These are phyloP conservation scores for Standfussiana lucernea DNA, from an alignment of 2,888 invertebrate species.

Conservation along the genomic window DNA sequence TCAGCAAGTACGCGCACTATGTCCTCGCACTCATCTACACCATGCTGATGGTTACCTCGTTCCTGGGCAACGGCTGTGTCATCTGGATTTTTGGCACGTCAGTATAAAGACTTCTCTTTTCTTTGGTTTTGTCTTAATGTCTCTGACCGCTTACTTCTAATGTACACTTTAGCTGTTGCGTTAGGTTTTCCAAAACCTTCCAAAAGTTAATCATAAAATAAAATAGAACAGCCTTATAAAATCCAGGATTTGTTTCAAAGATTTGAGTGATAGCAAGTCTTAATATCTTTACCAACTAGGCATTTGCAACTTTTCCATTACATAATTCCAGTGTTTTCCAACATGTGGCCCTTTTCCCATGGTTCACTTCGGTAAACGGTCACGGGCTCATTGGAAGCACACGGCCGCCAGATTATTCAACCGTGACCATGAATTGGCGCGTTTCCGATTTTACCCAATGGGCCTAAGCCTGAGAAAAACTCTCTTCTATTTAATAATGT, in stretches of 20 bases:
- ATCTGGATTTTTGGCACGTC: conserved; percentile 94
- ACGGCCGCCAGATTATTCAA: conserved; percentile 50
- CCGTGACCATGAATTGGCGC: conserved; percentile 61
- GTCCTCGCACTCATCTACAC: conserved; percentile 92
- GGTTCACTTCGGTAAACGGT: conserved; percentile 59
- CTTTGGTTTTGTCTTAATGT: not conserved
- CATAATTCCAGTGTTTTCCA: conserved; percentile 25
- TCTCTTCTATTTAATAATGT: conserved; percentile 40
- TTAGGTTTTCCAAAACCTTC: not conserved
- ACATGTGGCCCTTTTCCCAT: conserved; percentile 56
- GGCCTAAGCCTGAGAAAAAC: conserved; percentile 36
- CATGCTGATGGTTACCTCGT: conserved; percentile 91
- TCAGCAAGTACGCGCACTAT: conserved; percentile 92
- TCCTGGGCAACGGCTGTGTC: conserved; percentile 93
- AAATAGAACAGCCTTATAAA: not conserved
- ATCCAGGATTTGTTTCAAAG: not conserved
- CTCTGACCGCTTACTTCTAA: not conserved
- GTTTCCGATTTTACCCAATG: conserved; percentile 43
- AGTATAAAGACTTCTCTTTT: conserved; percentile 75
- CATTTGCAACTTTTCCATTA: conserved; percentile 40
- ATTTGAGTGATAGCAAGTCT: not conserved
- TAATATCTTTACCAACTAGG: not conserved
- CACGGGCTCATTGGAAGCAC: conserved; percentile 43
- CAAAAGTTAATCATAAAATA: not conserved
- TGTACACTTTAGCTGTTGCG: not conserved